These are phyloP conservation scores for Gisinianus flammeolus DNA, from an alignment of 2,888 invertebrate genomes.

Conservation along the genomic window DNA sequence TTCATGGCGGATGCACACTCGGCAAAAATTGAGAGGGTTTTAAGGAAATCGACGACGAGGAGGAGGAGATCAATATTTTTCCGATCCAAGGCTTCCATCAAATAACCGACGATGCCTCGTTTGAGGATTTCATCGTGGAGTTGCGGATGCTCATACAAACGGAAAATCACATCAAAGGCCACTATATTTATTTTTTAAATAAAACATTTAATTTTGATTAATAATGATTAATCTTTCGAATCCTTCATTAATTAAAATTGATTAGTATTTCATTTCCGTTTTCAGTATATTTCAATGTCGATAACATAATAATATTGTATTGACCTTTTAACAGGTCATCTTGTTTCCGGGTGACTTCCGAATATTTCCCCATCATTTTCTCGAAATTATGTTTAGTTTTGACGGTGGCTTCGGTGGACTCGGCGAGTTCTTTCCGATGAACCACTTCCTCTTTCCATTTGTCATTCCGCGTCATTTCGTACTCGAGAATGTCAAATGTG, in stretches of 20 bases:
- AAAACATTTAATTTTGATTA: neutral
- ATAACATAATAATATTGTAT: no score
- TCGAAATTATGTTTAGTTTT: slow-evolving; percentile 67
- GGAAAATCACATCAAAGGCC: slow-evolving; percentile 88
- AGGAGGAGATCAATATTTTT: slow-evolving; percentile 88
- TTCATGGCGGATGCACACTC: slow-evolving; percentile 95
- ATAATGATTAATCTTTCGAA: no score
- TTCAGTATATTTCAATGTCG: no score
- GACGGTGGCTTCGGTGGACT: slow-evolving; percentile 42
- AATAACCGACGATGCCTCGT: slow-evolving; percentile 85
- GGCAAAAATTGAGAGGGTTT: slow-evolving; percentile 90
- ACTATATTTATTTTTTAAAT: slow-evolving; percentile 65
- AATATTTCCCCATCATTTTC: slow-evolving; percentile 64
- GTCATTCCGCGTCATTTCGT: slow-evolving; percentile 90
- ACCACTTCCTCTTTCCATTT: slow-evolving; percentile 75
- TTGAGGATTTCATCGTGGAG: slow-evolving; percentile 98
- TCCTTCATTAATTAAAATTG: no score
- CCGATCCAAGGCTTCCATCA: slow-evolving; percentile 86
- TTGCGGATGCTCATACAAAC: slow-evolving; percentile 93
- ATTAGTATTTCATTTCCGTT: neutral
- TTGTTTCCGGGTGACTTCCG: slow-evolving; percentile 70
- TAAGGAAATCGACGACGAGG: slow-evolving; percentile 89
- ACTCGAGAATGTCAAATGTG: slow-evolving; percentile 95
- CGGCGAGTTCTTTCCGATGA: slow-evolving; percentile 43
- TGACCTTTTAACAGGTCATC: slow-evolving; percentile 84